Evolutionary conservation across 1,140 invertebrate species (phyloP).

Genomic region (Drosophila carrolli): DNA sequence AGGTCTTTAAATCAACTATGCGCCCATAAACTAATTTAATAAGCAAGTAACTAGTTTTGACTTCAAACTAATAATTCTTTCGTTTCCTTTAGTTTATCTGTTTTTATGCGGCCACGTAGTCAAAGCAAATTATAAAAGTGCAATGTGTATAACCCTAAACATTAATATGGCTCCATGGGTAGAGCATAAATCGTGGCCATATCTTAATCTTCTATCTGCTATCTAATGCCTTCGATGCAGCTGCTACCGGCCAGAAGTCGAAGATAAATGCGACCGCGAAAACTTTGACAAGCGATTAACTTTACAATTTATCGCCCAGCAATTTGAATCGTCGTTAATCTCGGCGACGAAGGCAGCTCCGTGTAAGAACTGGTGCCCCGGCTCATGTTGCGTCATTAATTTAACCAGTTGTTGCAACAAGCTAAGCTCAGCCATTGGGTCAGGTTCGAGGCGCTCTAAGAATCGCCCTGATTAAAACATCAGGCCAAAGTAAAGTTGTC

Average conservation of each 20-base stretch:
- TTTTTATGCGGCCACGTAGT: neutral
- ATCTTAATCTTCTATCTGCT: slow-evolving; percentile 39
- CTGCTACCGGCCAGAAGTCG: slow-evolving; percentile 33
- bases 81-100: neutral
- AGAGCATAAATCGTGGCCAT: slow-evolving; percentile 27
- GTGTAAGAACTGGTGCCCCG: slow-evolving; percentile 33
- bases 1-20: too few species aligned
- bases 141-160: slow-evolving; percentile 12
- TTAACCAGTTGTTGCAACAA: slow-evolving; percentile 79
- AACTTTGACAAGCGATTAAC: slow-evolving; percentile 82
- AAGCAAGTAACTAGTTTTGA: neutral
- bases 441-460: slow-evolving; percentile 56
- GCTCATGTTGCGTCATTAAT: slow-evolving; percentile 76
- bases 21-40: neutral
- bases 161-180: neutral
- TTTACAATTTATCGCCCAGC: slow-evolving; percentile 75
- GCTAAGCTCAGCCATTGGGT: slow-evolving; percentile 55
- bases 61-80: neutral
- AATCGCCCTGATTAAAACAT: slow-evolving; percentile 77
- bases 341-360: slow-evolving; percentile 19
- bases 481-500: slow-evolving; percentile 52
- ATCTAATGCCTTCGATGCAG: slow-evolving; percentile 46
- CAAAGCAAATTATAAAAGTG: slow-evolving; percentile 17
- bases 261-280: slow-evolving; percentile 78
- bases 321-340: slow-evolving; percentile 77